Base-by-base conservation (phyloP, 2,888 invertebrate species). In the Torymus auratus region DNA sequence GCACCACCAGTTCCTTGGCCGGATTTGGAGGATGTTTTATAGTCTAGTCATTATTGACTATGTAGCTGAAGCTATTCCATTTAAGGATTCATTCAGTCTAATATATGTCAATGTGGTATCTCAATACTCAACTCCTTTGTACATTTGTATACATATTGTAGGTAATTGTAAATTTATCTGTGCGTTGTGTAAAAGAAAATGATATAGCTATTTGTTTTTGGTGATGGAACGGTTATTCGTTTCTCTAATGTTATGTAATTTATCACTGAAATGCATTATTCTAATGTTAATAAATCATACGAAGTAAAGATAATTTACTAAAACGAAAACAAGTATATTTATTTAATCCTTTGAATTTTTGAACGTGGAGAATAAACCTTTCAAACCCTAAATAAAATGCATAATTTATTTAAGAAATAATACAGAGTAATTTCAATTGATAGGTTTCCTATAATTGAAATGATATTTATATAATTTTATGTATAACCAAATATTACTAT, bases 11-110 rank as follows among this genome's bases (percentile, higher is more conserved):
- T 88, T 68, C 84, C 86, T 71, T 84, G 90, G 83, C 89, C 90
- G 69, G 90, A 91, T 84, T 85, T 91, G 79, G 90, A 90, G 80
- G 90, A 89, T 81, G 88, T 89, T 87, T 88, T 91, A 88, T 91
- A 89, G 88, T 89, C 88, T 89, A 89, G 88, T 89, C 88, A 83
- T 53, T 68, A 60, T 23, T 56, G 65, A 78, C 75, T 61, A 64
- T 69, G 12, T 72, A 69, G 70, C 53, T 61, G 28, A 77, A 76
- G 2, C 3, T 77, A 56, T 78, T 78, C 77, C 28, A 77, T 52
- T 70, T 73, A 23, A 75, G 28, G 72, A 62, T 73, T 23, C n/a
- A 65, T 74, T 74, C 56, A 62, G 61, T 70, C 55, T 23, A 69
- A 67, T 78, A 58, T 73, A 78, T 78, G 80, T 80, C 72, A 78